Conservation (phyloP, 2,113 vertebrate genomes). For the Todiramphus saurophagus region DNA sequence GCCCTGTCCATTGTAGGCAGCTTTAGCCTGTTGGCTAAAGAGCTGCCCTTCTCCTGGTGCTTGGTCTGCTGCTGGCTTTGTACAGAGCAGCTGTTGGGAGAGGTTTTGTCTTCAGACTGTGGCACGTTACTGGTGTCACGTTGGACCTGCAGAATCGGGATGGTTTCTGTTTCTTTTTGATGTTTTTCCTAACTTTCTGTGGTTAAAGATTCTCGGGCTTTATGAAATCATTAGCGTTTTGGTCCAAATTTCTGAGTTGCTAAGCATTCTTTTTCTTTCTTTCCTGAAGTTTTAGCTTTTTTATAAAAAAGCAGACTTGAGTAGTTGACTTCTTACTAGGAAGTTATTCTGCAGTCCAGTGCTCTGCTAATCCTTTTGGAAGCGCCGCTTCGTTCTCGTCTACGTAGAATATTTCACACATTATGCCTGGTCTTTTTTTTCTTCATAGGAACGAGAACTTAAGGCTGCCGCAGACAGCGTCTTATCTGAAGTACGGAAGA, state of each 20-base stretch:
- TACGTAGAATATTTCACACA: fast-evolving
- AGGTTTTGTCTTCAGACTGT: neutral
- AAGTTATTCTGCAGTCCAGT: neutral
- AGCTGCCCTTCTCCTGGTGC: neutral
- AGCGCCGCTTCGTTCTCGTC: neutral
- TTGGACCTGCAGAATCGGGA: neutral
- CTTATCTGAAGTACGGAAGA: constrained; percentile 92
- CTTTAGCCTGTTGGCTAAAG: neutral
- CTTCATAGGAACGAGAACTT: constrained; percentile 86
- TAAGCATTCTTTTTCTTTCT: neutral
- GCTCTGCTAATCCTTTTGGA: neutral
- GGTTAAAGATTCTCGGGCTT: neutral
- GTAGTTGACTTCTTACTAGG: neutral
- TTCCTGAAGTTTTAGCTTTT: neutral
- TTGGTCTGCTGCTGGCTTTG: neutral
- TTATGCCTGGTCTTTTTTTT: neutral
- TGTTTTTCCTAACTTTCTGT: neutral
- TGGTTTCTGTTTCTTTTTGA: neutral
- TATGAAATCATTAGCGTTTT: neutral
- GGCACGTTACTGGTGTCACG: too few relatives aligned
- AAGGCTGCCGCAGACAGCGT: constrained; percentile 91
- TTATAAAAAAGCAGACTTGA: neutral
- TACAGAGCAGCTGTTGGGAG: neutral
- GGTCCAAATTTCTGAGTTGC: neutral
- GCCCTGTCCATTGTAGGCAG: too few relatives aligned